Evolutionary conservation across 23 tunicate genomes (phyloP).

Genomic region (Botrylloides violaceus): DNA sequence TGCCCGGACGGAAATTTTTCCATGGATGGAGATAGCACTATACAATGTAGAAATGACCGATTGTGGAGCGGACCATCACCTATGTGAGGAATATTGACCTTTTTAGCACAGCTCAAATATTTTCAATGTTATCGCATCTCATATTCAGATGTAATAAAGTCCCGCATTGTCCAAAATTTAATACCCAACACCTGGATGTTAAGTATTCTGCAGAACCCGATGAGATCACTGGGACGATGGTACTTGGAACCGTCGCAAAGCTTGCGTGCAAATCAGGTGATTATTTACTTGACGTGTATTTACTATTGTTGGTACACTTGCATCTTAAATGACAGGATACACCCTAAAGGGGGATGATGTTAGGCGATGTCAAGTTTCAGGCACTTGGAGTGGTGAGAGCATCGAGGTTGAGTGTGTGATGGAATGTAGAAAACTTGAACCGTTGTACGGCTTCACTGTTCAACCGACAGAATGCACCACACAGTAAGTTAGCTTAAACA

Average conservation of each 20-base stretch:
- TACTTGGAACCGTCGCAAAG: not conserved
- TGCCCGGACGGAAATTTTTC: slow-evolving; percentile 21
- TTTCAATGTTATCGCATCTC: not conserved
- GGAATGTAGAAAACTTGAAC: slow-evolving; percentile 25
- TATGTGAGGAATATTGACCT: slow-evolving; percentile 10
- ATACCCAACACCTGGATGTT: not conserved
- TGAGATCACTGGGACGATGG: not conserved
- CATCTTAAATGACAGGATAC: slow-evolving; percentile 18
- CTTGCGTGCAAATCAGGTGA: not conserved
- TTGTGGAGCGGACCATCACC: slow-evolving; percentile 17
- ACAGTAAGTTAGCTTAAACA: not conserved
- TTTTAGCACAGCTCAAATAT: not conserved
- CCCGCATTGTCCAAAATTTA: slow-evolving; percentile 12
- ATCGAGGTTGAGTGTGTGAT: slow-evolving; percentile 15
- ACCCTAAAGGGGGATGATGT: slow-evolving; percentile 24
- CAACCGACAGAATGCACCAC: slow-evolving; percentile 11
- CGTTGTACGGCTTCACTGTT: slow-evolving; percentile 1
- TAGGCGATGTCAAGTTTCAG: slow-evolving; percentile 13
- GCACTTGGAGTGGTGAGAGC: slow-evolving; percentile 40
- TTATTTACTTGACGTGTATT: not conserved
- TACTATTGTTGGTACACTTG: no score
- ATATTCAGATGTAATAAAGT: not conserved
- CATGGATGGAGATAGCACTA: slow-evolving; percentile 7
- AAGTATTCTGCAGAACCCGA: not conserved
- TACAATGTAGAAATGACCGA: slow-evolving; percentile 10